Percentiles rank a stretch among this genome's conserved stretches.
Conservation (phyloP, 2,113 vertebrate genomes). For the Xenopus laevis region DNA sequence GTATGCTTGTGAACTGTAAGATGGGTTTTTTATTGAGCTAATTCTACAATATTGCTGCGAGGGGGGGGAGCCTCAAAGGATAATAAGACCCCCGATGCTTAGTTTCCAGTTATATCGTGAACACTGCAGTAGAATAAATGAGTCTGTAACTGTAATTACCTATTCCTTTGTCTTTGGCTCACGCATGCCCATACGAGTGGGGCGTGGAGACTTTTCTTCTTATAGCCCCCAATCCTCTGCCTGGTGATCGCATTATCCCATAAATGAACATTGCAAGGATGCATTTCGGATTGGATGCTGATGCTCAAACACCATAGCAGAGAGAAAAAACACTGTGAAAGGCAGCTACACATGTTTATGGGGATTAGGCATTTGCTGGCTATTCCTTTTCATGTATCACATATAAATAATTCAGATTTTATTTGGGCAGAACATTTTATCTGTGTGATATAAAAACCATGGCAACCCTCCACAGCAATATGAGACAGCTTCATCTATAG, state of each 20-base stretch:
- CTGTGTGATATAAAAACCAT: neutral
- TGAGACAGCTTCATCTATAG: neutral
- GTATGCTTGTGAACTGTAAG: neutral
- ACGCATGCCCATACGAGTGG: slow-evolving; percentile 64
- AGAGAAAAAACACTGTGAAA: no score
- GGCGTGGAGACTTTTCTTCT: slow-evolving; percentile 51
- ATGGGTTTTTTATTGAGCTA: neutral
- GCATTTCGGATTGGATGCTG: neutral
- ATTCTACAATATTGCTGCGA: neutral
- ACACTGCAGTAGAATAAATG: slow-evolving; percentile 53
- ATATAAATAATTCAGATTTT: neutral
- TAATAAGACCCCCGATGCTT: neutral
- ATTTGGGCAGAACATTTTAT: neutral
- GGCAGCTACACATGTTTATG: no score
- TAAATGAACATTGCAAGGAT: neutral
- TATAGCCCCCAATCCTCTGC: slow-evolving; percentile 21
- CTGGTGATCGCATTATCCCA: slow-evolving; percentile 23
- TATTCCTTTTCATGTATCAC: neutral
- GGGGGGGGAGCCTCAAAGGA: neutral
- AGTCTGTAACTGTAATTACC: slow-evolving; percentile 58
- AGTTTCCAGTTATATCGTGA: slow-evolving; percentile 5
- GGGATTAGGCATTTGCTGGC: no score
- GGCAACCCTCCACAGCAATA: neutral
- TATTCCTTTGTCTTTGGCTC: slow-evolving; percentile 70
- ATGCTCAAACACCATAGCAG: no score